Conservation (phyloP, 1,140 invertebrate species). For the Drosophila ficusphila region DNA sequence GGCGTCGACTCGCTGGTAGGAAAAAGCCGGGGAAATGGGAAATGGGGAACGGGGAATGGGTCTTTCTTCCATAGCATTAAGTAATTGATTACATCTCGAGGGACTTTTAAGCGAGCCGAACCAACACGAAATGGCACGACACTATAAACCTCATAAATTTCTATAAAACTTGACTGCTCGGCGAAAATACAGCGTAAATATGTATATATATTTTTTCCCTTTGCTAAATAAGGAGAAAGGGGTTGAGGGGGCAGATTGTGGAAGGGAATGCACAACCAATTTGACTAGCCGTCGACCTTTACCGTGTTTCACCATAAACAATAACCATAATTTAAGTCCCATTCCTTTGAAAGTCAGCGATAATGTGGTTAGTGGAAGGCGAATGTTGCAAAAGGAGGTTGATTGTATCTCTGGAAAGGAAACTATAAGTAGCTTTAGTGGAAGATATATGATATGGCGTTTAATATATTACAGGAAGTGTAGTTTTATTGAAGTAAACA, state of each 20-base stretch:
- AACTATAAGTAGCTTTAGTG: constrained; percentile 8
- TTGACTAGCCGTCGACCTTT: constrained; percentile 62
- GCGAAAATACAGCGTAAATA: constrained; percentile 72
- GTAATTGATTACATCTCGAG: constrained; percentile 84
- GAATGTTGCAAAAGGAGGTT: background rate
- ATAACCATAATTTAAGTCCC: constrained; percentile 79
- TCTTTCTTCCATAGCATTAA: constrained; percentile 80
- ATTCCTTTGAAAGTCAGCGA: constrained; percentile 29
- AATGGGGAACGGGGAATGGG: background rate
- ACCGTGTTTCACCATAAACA: constrained; percentile 75
- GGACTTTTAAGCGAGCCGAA: constrained; percentile 81
- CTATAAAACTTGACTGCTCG: constrained; percentile 78
- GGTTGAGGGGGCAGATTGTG: background rate
- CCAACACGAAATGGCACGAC: constrained; percentile 68
- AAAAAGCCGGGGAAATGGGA: constrained; percentile 4
- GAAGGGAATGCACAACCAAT: constrained; percentile 25
- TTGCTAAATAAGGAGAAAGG: constrained; percentile 47
- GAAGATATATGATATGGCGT: too few relatives aligned
- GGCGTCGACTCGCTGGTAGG: constrained; percentile 49
- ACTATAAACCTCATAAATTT: constrained; percentile 82
- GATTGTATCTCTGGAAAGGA: background rate
- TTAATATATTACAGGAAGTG: too few relatives aligned
- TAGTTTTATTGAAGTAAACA: too few relatives aligned
- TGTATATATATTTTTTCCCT: constrained; percentile 6
- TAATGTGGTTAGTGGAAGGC: constrained; percentile 65